phyloP scores from a whole-genome alignment of 1,140 invertebrate species.

The Dolichoris vasculosae region DNA sequence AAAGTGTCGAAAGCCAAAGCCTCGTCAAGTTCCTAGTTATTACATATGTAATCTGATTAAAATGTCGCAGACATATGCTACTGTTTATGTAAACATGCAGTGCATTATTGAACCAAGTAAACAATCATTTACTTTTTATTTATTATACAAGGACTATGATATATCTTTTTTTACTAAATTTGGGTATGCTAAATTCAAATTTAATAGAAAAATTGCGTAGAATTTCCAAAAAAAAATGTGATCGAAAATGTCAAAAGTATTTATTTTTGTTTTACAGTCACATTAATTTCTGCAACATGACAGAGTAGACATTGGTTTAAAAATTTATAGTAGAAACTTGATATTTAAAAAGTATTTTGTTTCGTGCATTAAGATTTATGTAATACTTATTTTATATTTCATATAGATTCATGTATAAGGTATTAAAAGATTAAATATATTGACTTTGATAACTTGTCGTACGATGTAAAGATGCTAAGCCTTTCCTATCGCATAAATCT shows the following conservation, averaged over 20 bases:
- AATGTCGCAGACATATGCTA: slow-evolving; percentile 50
- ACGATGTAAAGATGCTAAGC: too few relatives aligned
- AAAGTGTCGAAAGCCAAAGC: slow-evolving; percentile 56
- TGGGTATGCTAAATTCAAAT: slow-evolving; percentile 1
- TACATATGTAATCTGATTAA: slow-evolving; percentile 62
- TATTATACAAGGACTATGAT: background rate
- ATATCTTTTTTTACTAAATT: slow-evolving; percentile 10
- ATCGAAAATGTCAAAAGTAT: background rate
- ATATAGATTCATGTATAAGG: background rate
- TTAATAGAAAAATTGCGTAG: background rate
- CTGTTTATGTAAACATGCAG: slow-evolving; percentile 4
- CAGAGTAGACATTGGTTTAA: background rate
- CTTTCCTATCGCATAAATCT: too few relatives aligned
- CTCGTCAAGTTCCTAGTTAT: slow-evolving; percentile 72
- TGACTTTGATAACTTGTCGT: too few relatives aligned
- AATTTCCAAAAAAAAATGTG: background rate
- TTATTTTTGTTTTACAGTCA: background rate
- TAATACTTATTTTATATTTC: too few relatives aligned
- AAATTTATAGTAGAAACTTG: background rate
- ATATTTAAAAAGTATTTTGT: background rate
- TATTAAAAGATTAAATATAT: background rate
- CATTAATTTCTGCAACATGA: background rate
- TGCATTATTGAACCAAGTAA: slow-evolving; percentile 30
- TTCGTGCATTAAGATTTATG: background rate
- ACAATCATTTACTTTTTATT: background rate